A percentile compares a stretch with the other conserved stretches of the same genome.
phyloP scores from a whole-genome alignment of 2,797 vertebrate species.

The Liparis tanakae region DNA sequence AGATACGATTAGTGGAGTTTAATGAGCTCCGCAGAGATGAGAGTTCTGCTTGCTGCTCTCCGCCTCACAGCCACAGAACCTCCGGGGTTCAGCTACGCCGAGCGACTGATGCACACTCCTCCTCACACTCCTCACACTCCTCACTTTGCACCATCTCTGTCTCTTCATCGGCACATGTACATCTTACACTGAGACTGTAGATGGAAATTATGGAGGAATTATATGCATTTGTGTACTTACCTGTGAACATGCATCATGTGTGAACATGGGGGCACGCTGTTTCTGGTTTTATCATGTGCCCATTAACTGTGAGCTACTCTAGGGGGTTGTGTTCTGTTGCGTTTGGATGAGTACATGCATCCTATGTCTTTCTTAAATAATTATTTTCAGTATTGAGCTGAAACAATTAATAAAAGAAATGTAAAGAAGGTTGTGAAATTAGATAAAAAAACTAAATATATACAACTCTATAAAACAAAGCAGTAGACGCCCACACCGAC shows the following conservation, averaged over 20 bases:
- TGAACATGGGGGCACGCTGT: background rate
- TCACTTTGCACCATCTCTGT: conserved; percentile 21
- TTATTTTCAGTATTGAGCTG: background rate
- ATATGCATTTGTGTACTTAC: background rate
- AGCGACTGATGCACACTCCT: conserved; percentile 28
- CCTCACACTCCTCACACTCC: background rate
- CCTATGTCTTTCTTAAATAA: background rate
- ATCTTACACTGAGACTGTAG: conserved; percentile 10
- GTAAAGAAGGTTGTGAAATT: background rate
- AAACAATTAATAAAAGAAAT: background rate
- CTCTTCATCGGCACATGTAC: conserved; percentile 27
- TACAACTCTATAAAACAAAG: background rate
- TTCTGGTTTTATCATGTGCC: background rate
- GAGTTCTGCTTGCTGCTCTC: conserved; percentile 47
- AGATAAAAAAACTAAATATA: background rate
- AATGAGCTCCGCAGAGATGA: conserved; percentile 79
- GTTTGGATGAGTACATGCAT: background rate
- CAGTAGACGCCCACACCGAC: background rate
- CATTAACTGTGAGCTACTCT: background rate
- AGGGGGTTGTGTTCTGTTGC: background rate
- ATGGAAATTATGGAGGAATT: background rate
- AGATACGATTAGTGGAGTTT: conserved; percentile 73
- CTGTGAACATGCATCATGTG: conserved; percentile 21
- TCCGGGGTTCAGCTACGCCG: conserved; percentile 51
- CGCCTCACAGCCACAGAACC: conserved; percentile 56